A percentile compares a stretch with the other conserved stretches of the same genome.
Evolutionary conservation across 2,888 invertebrate genomes (phyloP).

Genomic region (Crossocerus cetratus): DNA sequence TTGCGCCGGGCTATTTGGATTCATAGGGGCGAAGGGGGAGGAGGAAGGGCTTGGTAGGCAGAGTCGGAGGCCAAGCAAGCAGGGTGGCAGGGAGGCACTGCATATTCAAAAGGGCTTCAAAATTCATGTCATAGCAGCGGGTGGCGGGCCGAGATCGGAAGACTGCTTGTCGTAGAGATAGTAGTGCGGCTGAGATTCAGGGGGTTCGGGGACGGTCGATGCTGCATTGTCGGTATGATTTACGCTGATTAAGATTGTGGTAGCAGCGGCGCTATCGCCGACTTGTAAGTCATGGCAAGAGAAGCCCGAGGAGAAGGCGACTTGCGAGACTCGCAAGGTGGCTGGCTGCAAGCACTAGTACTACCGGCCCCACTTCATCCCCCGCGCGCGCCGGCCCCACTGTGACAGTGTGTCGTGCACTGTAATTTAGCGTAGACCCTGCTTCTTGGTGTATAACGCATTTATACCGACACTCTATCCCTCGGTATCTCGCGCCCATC

Average conservation of each 20-base stretch:
- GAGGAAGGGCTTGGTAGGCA: too few species aligned
- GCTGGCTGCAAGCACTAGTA: constrained; percentile 43
- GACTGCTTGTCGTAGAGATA: constrained; percentile 24
- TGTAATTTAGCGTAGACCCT: constrained; percentile 68
- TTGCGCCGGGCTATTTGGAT: too few species aligned
- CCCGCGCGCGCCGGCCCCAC: constrained; percentile 22
- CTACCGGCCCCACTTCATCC: too few species aligned
- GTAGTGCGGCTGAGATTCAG: constrained; percentile 7
- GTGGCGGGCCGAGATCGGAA: background rate
- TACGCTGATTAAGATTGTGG: constrained; percentile 76
- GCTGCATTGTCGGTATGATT: constrained; percentile 73
- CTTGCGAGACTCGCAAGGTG: constrained; percentile 62
- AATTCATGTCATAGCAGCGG: constrained; percentile 1
- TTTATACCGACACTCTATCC: constrained; percentile 50
- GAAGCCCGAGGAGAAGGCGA: constrained; percentile 49
- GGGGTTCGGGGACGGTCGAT: constrained; percentile 46
- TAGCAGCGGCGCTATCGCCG: constrained; percentile 71
- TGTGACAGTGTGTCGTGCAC: constrained; percentile 55
- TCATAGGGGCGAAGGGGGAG: too few species aligned
- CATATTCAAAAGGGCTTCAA: background rate
- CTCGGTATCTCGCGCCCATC: constrained; percentile 25
- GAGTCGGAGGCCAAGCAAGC: too few species aligned
- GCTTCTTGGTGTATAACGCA: constrained; percentile 62
- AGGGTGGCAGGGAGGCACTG: too few species aligned
- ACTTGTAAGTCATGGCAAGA: constrained; percentile 68